Base-by-base conservation (phyloP, 1,140 invertebrate species). In the Drosophila lacertosa region DNA sequence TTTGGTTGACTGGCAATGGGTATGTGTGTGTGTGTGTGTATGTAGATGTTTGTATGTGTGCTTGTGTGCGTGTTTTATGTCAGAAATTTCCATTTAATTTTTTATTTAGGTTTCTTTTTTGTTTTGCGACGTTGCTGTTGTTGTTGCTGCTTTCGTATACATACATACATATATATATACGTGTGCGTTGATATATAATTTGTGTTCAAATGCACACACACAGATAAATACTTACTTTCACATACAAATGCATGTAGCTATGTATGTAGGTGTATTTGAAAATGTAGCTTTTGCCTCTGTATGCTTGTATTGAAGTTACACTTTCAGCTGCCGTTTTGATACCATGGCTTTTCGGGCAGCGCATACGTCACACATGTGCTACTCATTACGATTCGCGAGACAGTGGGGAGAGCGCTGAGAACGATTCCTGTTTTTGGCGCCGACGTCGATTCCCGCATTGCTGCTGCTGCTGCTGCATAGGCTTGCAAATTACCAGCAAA, bases 1-100 rank as follows among this genome's bases (percentile, higher is more conserved):
- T 72, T 72, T 60, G 47, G 29, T 40, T 67, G 64, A 45, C 50
- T 76, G 35, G n/a, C 26, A 32, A 18, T 51, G 16, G 33, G 13
- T 44, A 15, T 51, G 33, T 24, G 26, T 59, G 32, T 44, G 11
- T 54, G 29, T 64, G 29, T 22, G 37, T 7, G 29, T 33, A 18
- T 37, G 11, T 35, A 20, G 20, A 42, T 45, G 16, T 55, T 13
- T 68, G n/a, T 32, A 39, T 26, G 18, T 45, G 6, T 3, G 22
- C 59, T 22, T 33, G 50, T 74, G 42, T 63, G 62, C 44, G 62
- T 79, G 77, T 77, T 88, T 86, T 81, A 81, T 88, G 77, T 86
- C 82, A 86, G 81, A 86, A 86, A 86, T 86, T 86, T 86, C 80
- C 81, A 86, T 86, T 88, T 86, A 86, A 86, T 81, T 86, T 86